Base-by-base conservation (phyloP, 37 sponge, comb jelly and placozoan species). In the Beroe ovata region DNA sequence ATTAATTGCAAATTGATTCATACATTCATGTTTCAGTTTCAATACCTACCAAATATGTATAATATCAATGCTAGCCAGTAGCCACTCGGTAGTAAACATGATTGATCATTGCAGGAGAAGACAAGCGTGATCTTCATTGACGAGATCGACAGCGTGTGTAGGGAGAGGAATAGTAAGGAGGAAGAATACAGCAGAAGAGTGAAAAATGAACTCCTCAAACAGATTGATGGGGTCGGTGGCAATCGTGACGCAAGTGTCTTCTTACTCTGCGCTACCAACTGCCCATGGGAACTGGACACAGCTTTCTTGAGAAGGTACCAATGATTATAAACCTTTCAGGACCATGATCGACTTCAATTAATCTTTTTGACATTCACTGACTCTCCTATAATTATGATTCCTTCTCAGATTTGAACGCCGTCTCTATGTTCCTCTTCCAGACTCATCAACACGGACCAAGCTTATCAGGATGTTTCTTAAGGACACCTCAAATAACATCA, bases 101-200 rank as follows among this genome's bases (percentile, higher is more conserved):
- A n/a, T n/a, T n/a, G n/a, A n/a, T n/a, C n/a, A n/a, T n/a, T 22
- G 0, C 84, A 77, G 84, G 84, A 77, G 26, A 4, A 35, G 33
- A 23, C 16, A 16, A 77, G 84, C 32, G 91, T 94, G 25, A 91
- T 93, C 22, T 93, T 95, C 34, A 92, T 95, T 71, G 95, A 95
- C 64, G 95, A 95, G 90, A 91, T 95, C n/a, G 95, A 95, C 90
- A 91, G 94, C 77, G 60, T 95, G n/a, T 95, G 95, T 71, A 60
- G 95, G 20, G 90, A 91, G 60, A 64, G 95, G 29, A 89, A 64
- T 6, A 69, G 91, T 40, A 64, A 81, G 30, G 95, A 95, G 62
- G 95, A 95, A 69, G 95, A 95, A 36, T 93, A 95, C 89, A 93
- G 90, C 1, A 61, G 95, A 1, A 90, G 95, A 64, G 90, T 95